Conservation (phyloP, 2,797 vertebrate species). For the Ptychadena robeensis region DNA sequence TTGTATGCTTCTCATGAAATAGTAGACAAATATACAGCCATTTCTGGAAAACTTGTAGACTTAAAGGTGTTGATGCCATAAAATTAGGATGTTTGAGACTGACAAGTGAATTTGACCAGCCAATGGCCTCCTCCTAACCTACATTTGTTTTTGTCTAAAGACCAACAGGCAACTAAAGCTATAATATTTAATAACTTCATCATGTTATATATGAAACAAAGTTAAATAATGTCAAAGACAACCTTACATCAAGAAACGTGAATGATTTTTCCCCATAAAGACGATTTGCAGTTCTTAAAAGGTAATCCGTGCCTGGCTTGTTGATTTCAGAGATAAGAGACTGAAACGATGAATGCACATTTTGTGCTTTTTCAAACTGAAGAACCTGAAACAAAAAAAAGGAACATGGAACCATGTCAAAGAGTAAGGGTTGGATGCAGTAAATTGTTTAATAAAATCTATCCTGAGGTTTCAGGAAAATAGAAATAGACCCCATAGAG, state of each 20-base stretch:
- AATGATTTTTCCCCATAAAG: constrained; percentile 86
- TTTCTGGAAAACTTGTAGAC: too few species aligned
- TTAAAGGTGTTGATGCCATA: too few species aligned
- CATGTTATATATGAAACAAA: neutral
- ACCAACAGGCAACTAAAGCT: neutral
- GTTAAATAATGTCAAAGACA: neutral
- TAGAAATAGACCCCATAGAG: too few species aligned
- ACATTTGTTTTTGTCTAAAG: neutral
- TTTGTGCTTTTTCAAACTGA: constrained; percentile 59
- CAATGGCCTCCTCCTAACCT: too few species aligned
- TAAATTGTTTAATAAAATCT: too few species aligned
- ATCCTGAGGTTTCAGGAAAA: too few species aligned
- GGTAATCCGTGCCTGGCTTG: constrained; percentile 73
- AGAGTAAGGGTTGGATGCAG: too few species aligned
- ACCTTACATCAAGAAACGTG: constrained; percentile 81
- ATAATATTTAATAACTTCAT: neutral
- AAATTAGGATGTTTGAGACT: too few species aligned
- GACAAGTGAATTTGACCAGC: too few species aligned
- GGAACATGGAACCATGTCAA: too few species aligned
- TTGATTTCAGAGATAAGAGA: constrained; percentile 78
- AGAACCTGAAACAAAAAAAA: constrained; percentile 66
- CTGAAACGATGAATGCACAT: constrained; percentile 70
- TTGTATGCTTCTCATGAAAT: too few species aligned
- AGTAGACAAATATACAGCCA: too few species aligned
- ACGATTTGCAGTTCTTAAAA: constrained; percentile 83